phyloP scores from a whole-genome alignment of 1,140 invertebrate species.

The Brachionus asplanchnoidis region DNA sequence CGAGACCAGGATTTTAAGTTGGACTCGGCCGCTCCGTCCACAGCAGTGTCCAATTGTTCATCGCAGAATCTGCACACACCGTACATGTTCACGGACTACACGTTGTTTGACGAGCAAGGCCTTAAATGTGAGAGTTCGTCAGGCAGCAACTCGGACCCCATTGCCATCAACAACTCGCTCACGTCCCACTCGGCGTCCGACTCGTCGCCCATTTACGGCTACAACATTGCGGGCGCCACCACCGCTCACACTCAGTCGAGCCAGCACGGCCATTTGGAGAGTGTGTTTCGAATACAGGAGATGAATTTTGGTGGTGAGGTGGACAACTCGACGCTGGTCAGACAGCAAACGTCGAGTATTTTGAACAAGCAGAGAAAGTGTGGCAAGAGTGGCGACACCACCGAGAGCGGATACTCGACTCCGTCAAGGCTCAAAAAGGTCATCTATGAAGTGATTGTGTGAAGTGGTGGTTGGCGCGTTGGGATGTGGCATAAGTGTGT shows the following conservation, averaged over 20 bases:
- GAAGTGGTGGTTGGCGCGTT: too few relatives aligned
- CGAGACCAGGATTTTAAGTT: not conserved
- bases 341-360: not conserved
- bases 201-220: slow-evolving; percentile 40
- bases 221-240: slow-evolving; percentile 12
- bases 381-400: not conserved
- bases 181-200: slow-evolving; percentile 17
- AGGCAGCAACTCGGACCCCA: slow-evolving; percentile 33
- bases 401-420: slow-evolving; percentile 35
- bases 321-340: not conserved
- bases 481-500: too few relatives aligned
- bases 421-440: slow-evolving; percentile 36
- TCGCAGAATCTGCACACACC: not conserved
- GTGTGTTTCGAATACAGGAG: not conserved
- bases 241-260: not conserved
- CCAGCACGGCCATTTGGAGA: not conserved
- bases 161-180: slow-evolving; percentile 29
- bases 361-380: not conserved
- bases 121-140: not conserved
- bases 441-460: slow-evolving; percentile 38
- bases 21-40: slow-evolving; percentile 1
- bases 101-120: slow-evolving; percentile 6
- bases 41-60: slow-evolving; percentile 28
- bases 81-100: not conserved
- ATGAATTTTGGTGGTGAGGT: not conserved